These are phyloP conservation scores for Heteronetta atricapilla DNA, from an alignment of 2,113 vertebrate genomes.

Conservation along the genomic window DNA sequence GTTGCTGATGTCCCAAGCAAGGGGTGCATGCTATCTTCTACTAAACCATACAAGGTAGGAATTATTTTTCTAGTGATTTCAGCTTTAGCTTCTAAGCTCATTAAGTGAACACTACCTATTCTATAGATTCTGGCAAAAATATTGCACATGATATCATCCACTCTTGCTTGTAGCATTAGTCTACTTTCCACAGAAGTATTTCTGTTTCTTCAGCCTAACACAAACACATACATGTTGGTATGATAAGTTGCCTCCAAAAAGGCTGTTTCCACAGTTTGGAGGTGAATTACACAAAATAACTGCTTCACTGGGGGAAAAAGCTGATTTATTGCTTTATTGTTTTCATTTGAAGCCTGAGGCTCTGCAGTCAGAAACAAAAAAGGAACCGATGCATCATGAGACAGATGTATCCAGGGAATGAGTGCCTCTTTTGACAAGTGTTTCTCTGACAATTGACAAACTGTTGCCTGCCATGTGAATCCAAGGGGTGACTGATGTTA, in stretches of 20 bases:
- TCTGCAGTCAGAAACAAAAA: not conserved
- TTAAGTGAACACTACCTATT: not conserved
- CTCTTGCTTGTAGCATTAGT: not conserved
- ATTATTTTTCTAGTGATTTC: not conserved
- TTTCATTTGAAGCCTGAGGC: not conserved
- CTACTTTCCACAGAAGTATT: not conserved
- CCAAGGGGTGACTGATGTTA: not conserved
- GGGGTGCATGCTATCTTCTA: not conserved
- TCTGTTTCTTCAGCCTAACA: not conserved
- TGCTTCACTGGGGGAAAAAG: not conserved
- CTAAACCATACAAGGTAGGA: not conserved
- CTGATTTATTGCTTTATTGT: not conserved
- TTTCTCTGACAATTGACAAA: not conserved
- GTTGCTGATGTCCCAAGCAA: not conserved
- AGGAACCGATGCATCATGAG: not conserved
- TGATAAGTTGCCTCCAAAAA: not conserved
- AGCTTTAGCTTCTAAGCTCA: not conserved
- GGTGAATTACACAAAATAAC: not conserved
- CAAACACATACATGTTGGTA: fast-evolving
- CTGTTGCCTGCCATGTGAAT: not conserved
- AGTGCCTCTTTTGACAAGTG: not conserved
- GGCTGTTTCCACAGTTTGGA: not conserved
- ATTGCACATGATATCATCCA: not conserved
- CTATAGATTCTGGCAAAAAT: not conserved
- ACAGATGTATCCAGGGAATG: not conserved